Conservation (phyloP, 2,113 vertebrate genomes). For the Elgaria multicarinata region DNA sequence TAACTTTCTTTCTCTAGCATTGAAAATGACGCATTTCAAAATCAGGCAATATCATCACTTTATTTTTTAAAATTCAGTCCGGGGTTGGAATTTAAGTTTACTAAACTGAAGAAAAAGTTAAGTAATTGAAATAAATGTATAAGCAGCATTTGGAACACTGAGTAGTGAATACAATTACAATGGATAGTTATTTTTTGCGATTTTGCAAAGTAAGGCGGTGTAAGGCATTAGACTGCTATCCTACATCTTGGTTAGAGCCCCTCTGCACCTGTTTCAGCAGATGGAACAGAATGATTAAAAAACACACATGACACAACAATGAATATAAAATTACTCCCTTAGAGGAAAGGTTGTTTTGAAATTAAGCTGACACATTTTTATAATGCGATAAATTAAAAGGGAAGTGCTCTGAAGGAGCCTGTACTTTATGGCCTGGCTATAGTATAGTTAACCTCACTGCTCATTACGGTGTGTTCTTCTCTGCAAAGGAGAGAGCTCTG, state of each 20-base stretch:
- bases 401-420: conserved; percentile 54
- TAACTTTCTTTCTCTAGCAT: background rate
- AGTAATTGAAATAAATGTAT: background rate
- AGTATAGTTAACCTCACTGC: conserved; percentile 45
- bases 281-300: conserved; percentile 62
- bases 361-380: conserved; percentile 58
- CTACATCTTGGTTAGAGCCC: conserved; percentile 55
- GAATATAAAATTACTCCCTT: conserved; percentile 54
- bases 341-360: conserved; percentile 60
- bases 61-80: background rate
- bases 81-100: background rate
- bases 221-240: conserved; percentile 32
- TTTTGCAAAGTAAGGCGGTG: conserved; percentile 21
- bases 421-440: background rate
- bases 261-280: conserved; percentile 67
- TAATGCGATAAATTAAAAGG: conserved; percentile 45
- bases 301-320: conserved; percentile 60
- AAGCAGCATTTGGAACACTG: background rate
- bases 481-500: conserved; percentile 33
- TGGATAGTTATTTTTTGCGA: conserved; percentile 19
- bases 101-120: background rate
- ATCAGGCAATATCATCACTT: background rate
- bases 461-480: background rate
- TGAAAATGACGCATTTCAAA: background rate
- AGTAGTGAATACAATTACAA: background rate